A percentile compares a stretch with the other conserved stretches of the same genome.
Evolutionary conservation across 2,113 vertebrate genomes (phyloP).

Genomic region (Pterocles gutturalis): DNA sequence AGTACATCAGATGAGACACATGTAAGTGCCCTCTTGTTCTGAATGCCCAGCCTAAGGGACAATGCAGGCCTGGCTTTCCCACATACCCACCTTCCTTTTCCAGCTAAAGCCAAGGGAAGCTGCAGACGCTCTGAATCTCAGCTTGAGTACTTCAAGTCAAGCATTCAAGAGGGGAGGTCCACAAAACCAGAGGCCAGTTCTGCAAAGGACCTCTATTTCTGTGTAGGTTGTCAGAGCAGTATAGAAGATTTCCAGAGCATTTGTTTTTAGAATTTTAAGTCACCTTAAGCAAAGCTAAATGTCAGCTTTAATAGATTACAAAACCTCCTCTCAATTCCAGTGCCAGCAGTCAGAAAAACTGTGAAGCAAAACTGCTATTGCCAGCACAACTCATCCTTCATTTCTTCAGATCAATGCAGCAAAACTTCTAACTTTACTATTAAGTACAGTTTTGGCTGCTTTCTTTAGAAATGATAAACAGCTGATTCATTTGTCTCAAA

Average conservation of each 20-base stretch:
- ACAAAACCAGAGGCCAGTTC: not conserved
- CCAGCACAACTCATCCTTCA: conserved; percentile 18
- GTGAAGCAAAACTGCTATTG: not conserved
- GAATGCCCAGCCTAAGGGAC: not conserved
- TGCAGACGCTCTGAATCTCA: not conserved
- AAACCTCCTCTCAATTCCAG: not conserved
- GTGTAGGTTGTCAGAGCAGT: not conserved
- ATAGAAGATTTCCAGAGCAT: not conserved
- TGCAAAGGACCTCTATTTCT: not conserved
- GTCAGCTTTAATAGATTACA: conserved; percentile 44
- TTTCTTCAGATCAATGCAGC: not conserved
- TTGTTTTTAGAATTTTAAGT: conserved; percentile 37
- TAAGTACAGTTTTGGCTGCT: not conserved
- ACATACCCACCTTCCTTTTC: not conserved
- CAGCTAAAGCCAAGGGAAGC: not conserved
- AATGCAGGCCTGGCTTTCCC: not conserved
- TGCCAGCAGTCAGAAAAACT: not conserved
- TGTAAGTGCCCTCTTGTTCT: not conserved
- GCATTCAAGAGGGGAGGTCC: not conserved
- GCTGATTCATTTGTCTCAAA: not conserved
- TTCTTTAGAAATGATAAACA: not conserved
- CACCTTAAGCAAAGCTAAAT: conserved; percentile 35
- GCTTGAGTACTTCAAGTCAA: not conserved
- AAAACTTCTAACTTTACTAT: not conserved
- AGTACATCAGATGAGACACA: not conserved